Conservation (phyloP, 2,797 vertebrate genomes). For the Tenualosa thibaudeaui region DNA sequence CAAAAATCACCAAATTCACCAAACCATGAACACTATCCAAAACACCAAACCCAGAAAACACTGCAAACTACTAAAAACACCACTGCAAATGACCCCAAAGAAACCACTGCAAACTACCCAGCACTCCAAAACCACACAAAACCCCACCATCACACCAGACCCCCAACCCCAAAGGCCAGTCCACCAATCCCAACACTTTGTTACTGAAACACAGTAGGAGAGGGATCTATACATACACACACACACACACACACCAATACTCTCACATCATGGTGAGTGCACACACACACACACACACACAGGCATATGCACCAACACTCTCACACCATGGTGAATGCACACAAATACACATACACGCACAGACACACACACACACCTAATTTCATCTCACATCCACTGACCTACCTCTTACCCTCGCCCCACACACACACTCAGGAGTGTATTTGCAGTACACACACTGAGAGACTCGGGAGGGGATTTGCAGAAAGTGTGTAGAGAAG, state of each 20-base stretch:
- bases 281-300: no score
- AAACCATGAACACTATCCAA: neutral
- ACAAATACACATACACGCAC: neutral
- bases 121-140: neutral
- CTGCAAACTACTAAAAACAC: neutral
- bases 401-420: no score
- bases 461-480: no score
- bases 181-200: no score
- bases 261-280: no score
- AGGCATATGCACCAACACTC: no score
- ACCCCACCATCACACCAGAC: neutral
- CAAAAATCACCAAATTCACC: neutral
- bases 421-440: neutral
- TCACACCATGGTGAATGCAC: neutral
- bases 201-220: no score
- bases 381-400: no score
- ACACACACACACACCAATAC: neutral
- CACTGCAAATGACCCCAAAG: neutral
- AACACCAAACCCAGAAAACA: neutral
- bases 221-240: neutral
- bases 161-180: neutral
- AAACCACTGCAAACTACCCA: neutral
- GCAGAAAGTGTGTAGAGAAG: no score
- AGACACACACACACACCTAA: neutral
- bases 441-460: no score